phyloP scores from a whole-genome alignment of 1,140 invertebrate species.

The Brachionus sp. region DNA sequence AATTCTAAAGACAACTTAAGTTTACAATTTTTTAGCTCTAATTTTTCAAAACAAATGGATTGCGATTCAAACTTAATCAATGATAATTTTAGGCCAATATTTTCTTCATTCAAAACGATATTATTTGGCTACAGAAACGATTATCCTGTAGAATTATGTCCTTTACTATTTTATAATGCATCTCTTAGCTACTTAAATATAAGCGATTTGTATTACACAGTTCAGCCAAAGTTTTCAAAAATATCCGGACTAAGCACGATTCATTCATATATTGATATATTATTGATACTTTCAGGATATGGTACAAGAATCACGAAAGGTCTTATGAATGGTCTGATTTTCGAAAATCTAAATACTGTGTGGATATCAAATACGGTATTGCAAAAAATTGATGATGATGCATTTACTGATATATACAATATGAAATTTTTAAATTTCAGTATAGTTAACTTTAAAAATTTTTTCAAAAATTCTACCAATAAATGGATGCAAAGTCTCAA shows the following conservation, averaged over 20 bases:
- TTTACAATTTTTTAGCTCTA: not conserved
- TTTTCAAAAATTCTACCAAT: slow-evolving; percentile 1
- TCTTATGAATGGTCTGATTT: not conserved
- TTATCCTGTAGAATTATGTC: not conserved
- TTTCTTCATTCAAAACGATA: not conserved
- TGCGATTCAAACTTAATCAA: not conserved
- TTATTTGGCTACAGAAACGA: not conserved
- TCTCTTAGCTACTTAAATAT: slow-evolving; percentile 11
- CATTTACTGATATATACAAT: not conserved
- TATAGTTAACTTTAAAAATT: not conserved
- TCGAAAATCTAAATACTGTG: not conserved
- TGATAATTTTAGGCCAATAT: not conserved
- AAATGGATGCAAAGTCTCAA: slow-evolving; percentile 29
- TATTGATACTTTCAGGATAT: not conserved
- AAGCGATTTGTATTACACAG: not conserved
- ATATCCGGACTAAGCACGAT: not conserved
- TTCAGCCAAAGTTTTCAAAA: not conserved
- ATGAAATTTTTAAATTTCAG: slow-evolving; percentile 18
- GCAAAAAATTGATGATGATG: not conserved
- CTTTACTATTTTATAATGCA: not conserved
- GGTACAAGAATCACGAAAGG: not conserved
- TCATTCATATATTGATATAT: not conserved
- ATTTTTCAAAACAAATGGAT: not conserved
- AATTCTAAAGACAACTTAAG: not conserved
- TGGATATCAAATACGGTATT: not conserved